A percentile compares a stretch with the other conserved stretches of the same genome.
Evolutionary conservation across 2,888 invertebrate species (phyloP).

Genomic region (Chrysomela aeneicollis): DNA sequence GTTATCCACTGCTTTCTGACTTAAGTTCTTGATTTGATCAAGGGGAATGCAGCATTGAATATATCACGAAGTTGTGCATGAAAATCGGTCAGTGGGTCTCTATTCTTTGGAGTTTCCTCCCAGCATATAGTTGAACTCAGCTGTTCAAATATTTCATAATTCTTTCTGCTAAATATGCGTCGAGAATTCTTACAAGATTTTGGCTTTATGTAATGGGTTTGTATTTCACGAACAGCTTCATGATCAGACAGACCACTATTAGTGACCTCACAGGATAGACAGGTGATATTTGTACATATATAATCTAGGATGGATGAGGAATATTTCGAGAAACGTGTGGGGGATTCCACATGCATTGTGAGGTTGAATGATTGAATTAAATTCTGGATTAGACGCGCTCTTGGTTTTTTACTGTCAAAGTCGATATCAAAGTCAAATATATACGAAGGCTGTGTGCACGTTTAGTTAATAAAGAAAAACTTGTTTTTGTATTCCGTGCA

Average conservation of each 20-base stretch:
- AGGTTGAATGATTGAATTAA: background rate
- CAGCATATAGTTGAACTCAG: too few relatives aligned
- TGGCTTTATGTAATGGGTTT: constrained; percentile 4
- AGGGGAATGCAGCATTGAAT: too few relatives aligned
- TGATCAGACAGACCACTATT: background rate
- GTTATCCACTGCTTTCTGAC: background rate
- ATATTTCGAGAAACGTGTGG: constrained; percentile 1
- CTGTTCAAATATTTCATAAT: too few relatives aligned
- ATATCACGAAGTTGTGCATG: too few relatives aligned
- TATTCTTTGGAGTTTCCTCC: too few relatives aligned
- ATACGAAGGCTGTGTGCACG: too few relatives aligned
- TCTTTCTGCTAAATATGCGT: background rate
- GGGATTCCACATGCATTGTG: constrained; percentile 7
- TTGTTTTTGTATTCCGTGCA: too few relatives aligned
- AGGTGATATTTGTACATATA: background rate
- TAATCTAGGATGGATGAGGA: constrained; percentile 7
- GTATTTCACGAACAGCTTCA: constrained; percentile 1
- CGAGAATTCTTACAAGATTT: background rate
- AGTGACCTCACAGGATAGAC: too few relatives aligned
- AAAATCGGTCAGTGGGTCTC: too few relatives aligned
- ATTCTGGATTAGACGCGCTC: constrained; percentile 5
- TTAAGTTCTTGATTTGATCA: too few relatives aligned
- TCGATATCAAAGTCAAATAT: background rate
- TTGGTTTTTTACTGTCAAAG: constrained; percentile 9
- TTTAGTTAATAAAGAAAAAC: too few relatives aligned